Evolutionary conservation across 2,113 vertebrate species (phyloP), one percentile per base, ranked within the genome.

Genomic region (Oreochromis aureus): DNA sequence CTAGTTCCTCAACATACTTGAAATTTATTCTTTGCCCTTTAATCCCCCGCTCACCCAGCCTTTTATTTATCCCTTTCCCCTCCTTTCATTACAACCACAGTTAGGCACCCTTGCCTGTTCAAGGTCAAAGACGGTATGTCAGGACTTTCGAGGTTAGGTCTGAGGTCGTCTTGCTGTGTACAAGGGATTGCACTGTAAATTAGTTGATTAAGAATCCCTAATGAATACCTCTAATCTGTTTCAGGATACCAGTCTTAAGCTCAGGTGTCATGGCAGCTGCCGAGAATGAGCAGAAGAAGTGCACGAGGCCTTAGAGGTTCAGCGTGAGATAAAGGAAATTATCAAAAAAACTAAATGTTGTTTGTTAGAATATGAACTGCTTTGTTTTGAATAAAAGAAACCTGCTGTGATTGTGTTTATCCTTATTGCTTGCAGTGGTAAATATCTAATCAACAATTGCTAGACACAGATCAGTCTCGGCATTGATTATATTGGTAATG

Each of bases 191-290:
- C 80, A 30, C 83, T 95, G 95, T 95, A 96, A 98, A 97, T 97
- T 96, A 96, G 95, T 96, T 97, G 96, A 97, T 97, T 96, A 95
- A 90, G 96, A 96, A 96, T 97, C 96, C 95, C 94, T 96, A 96
- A 97, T 97, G 96, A 93, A 94, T 87, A 81, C 66, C 92, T 89
- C 93, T 97, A 97, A 97, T 97, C 96, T 96, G 95, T 95, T 89
- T 95, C 87, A 87, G 84, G 95, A 87, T 94, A 89, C 94, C 93
- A 81, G 94, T 94, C 95, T 95, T 95, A 94, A 63, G 95, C 93
- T 97, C 96, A 96, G 90, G 82, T 89, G 91, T 94, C 81, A 80
- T 79, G 51, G 93, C 95, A 95, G 87, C 86, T 91, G 95, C 90
- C 92, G 0, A 80, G 89, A 94, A 86, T 89, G 87, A 90, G 56